Conservation (phyloP, 2,113 vertebrate species). For the Nibea albiflora region DNA sequence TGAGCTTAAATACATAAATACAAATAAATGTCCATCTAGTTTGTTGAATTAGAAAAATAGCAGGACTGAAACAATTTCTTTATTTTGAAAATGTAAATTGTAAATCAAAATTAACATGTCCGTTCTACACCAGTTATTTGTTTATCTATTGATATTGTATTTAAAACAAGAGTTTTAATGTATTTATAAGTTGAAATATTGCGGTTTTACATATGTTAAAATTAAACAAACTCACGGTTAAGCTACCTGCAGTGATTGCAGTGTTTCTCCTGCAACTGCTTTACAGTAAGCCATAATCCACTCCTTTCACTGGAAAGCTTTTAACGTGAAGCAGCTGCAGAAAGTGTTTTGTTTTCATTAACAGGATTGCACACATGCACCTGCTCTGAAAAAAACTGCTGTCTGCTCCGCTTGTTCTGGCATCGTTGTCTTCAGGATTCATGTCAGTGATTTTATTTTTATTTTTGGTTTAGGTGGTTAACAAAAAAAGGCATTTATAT, state of each 20-base stretch:
- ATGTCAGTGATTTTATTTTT: not conserved
- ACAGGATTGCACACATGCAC: not conserved
- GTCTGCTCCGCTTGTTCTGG: not conserved
- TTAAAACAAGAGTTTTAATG: not conserved
- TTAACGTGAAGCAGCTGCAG: constrained; percentile 33
- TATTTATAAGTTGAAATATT: not conserved
- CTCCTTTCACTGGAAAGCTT: constrained; percentile 20
- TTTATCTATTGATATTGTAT: not conserved
- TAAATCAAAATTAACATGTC: too few species aligned
- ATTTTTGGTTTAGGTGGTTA: not conserved
- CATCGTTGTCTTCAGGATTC: not conserved
- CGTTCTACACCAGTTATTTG: too few species aligned
- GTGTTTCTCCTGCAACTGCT: not conserved
- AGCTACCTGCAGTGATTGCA: not conserved
- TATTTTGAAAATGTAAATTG: not conserved
- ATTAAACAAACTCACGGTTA: not conserved
- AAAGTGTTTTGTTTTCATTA: constrained; percentile 28
- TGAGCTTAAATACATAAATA: constrained; percentile 12
- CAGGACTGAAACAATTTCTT: constrained; percentile 1
- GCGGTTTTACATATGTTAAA: not conserved
- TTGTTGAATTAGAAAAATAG: constrained; percentile 1
- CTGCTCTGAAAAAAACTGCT: constrained; percentile 11
- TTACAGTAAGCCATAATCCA: not conserved
- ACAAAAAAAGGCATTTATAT: not conserved
- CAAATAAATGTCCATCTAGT: not conserved